Evolutionary conservation across 2,888 invertebrate genomes (phyloP).

Genomic region (Cephonodes hylas): DNA sequence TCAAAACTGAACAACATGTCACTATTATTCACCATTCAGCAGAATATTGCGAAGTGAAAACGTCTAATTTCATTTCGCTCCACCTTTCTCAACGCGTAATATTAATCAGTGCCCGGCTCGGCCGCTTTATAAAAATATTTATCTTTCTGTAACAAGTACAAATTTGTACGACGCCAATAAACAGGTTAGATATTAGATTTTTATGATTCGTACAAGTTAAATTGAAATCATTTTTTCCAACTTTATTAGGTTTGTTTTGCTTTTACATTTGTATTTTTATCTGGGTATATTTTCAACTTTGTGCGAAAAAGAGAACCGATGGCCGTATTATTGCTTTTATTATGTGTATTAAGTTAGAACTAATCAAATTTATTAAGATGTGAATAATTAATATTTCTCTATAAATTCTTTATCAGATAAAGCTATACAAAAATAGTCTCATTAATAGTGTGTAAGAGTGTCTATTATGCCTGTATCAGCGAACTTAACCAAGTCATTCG

Average conservation of each 20-base stretch:
- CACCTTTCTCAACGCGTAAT: not conserved
- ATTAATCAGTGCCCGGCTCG: not conserved
- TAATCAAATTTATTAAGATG: no score
- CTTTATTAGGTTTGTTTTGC: not conserved
- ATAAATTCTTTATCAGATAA: no score
- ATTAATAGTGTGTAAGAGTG: no score
- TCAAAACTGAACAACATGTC: constrained; percentile 13
- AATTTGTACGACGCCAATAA: not conserved
- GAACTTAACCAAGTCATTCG: not conserved
- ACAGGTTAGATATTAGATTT: not conserved
- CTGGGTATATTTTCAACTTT: not conserved
- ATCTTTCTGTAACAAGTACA: not conserved
- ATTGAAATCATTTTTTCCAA: not conserved
- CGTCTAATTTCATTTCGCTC: not conserved
- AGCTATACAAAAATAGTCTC: no score
- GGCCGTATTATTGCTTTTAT: not conserved
- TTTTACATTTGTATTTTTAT: constrained; percentile 1
- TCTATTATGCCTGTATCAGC: not conserved
- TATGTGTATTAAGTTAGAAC: not conserved
- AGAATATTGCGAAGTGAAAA: not conserved
- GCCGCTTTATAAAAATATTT: not conserved
- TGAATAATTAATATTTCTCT: no score
- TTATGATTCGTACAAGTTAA: constrained; percentile 1
- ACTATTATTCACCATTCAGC: constrained; percentile 16
- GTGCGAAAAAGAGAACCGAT: not conserved